These are phyloP conservation scores for Sesamia nonagrioides DNA, from an alignment of 1,140 invertebrate species.

Conservation along the genomic window DNA sequence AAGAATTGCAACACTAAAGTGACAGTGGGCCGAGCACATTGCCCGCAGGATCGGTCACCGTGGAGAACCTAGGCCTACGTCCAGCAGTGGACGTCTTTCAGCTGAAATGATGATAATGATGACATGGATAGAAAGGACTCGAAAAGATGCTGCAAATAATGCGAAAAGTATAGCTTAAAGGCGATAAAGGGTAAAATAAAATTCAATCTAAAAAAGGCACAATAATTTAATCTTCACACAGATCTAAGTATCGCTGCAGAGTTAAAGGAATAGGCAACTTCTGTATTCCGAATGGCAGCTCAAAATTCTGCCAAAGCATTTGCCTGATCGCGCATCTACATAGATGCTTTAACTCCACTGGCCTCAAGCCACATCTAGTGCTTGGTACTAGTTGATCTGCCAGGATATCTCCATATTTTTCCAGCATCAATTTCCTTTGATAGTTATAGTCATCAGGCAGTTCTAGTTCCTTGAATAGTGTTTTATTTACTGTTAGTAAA, in stretches of 20 bases:
- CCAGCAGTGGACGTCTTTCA: no score
- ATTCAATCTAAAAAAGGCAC: slow-evolving; percentile 20
- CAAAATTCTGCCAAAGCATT: slow-evolving; percentile 90
- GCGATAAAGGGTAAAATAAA: background rate
- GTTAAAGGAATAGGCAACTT: slow-evolving; percentile 89
- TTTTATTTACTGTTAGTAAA: slow-evolving; percentile 75
- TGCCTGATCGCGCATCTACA: slow-evolving; percentile 90
- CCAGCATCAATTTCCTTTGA: slow-evolving; percentile 87
- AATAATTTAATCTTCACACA: slow-evolving; percentile 89
- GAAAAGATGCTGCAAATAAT: no score
- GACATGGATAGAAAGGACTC: no score
- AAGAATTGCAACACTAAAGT: no score
- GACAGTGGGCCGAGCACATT: no score
- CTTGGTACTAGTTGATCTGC: slow-evolving; percentile 89
- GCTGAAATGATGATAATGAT: no score
- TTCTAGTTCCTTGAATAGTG: slow-evolving; percentile 68
- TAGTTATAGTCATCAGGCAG: slow-evolving; percentile 82
- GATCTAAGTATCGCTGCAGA: slow-evolving; percentile 91
- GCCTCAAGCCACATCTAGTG: slow-evolving; percentile 88
- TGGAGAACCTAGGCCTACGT: no score
- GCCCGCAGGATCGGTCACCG: no score
- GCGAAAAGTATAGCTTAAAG: background rate
- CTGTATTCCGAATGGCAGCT: slow-evolving; percentile 91
- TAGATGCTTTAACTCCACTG: slow-evolving; percentile 90
- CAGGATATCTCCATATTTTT: slow-evolving; percentile 89